Conservation (phyloP, 2,113 vertebrate genomes). For the Crotalus helleri region DNA sequence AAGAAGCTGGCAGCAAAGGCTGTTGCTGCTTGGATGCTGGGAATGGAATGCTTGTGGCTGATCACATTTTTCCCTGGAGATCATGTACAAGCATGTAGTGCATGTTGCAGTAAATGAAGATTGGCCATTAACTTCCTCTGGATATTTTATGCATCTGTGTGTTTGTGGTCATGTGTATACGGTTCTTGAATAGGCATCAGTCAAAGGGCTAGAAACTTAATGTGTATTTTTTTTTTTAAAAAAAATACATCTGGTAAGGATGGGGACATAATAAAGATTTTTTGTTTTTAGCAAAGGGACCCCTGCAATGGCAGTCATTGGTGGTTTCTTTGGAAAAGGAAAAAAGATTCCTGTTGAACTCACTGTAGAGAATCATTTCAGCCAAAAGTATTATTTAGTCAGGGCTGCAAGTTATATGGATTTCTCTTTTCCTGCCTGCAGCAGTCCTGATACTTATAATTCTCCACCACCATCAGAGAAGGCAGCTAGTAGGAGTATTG, state of each 20-base stretch:
- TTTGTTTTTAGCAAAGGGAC: background rate
- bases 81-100: background rate
- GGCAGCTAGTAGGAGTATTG: background rate
- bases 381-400: background rate
- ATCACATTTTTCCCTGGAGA: background rate
- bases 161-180: too few relatives aligned
- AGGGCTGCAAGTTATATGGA: background rate
- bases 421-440: background rate
- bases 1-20: background rate
- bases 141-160: background rate
- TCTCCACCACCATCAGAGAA: background rate
- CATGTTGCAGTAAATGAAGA: background rate
- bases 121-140: background rate
- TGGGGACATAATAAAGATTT: background rate
- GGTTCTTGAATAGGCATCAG: background rate
- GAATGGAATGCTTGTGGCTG: constrained; percentile 6
- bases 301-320: background rate
- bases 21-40: background rate
- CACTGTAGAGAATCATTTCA: background rate
- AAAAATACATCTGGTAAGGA: background rate
- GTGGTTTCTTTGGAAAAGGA: background rate
- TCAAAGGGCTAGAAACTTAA: background rate
- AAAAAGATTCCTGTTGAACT: background rate
- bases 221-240: background rate
- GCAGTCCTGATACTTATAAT: background rate